A percentile compares a stretch with the other conserved stretches of the same genome.
Evolutionary conservation across 1,140 invertebrate genomes (phyloP).

Genomic region (Ctenoplectra terminalis): DNA sequence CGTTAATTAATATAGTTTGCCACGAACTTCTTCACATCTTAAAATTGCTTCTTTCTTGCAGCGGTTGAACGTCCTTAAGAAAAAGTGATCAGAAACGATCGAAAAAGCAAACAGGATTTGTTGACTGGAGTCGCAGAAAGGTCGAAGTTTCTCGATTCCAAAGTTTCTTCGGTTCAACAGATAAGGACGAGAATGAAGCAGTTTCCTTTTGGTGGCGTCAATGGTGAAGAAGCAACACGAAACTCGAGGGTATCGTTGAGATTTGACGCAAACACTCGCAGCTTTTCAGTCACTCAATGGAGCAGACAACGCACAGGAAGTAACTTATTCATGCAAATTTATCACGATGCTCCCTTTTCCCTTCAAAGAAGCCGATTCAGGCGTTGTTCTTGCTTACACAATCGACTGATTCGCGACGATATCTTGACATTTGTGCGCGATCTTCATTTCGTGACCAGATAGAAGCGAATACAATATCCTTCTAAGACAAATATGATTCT

Average conservation of each 20-base stretch:
- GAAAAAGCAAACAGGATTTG: neutral
- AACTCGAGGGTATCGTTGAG: slow-evolving; percentile 25
- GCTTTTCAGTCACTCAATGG: slow-evolving; percentile 26
- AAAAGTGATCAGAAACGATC: neutral
- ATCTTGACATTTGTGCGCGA: neutral
- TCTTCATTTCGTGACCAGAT: too few species aligned
- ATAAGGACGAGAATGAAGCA: neutral
- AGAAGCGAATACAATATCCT: too few species aligned
- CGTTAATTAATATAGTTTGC: neutral
- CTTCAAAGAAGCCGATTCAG: slow-evolving; percentile 53
- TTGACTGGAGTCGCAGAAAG: neutral
- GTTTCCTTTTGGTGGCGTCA: slow-evolving; percentile 1
- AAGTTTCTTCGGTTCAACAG: neutral
- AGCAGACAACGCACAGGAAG: slow-evolving; percentile 47
- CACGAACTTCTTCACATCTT: neutral
- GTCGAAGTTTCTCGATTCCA: neutral
- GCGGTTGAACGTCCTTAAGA: too few species aligned
- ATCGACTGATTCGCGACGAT: slow-evolving; percentile 36
- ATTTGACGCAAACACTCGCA: slow-evolving; percentile 36
- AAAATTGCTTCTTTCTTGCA: too few species aligned
- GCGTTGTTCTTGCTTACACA: slow-evolving; percentile 50
- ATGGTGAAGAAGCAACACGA: slow-evolving; percentile 36
- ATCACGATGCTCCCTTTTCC: slow-evolving; percentile 42
- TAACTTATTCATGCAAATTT: slow-evolving; percentile 76
- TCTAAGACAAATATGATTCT: too few species aligned